Percentiles rank a stretch among this genome's conserved stretches.
Conservation (phyloP, 2,113 vertebrate species). For the Microtus montanus region DNA sequence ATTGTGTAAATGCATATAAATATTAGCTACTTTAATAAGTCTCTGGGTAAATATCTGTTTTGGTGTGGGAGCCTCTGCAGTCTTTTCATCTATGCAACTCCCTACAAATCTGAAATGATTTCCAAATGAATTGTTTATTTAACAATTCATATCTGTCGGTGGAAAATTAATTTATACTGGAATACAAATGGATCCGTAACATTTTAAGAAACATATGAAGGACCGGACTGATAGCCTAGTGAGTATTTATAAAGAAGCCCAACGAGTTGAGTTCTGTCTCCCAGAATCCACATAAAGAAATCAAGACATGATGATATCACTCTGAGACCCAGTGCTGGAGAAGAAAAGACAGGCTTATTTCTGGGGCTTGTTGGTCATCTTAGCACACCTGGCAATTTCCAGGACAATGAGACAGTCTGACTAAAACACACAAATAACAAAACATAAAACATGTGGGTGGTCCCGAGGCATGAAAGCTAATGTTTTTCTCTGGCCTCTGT, state of each 20-base stretch:
- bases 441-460: neutral
- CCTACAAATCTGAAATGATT: constrained; percentile 44
- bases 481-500: neutral
- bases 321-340: neutral
- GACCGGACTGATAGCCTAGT: neutral
- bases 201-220: constrained; percentile 31
- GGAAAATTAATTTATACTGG: neutral
- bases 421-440: neutral
- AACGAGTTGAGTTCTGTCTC: too few species aligned
- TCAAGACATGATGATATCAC: neutral
- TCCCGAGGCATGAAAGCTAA: neutral
- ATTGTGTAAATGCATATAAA: neutral
- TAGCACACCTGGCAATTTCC: neutral
- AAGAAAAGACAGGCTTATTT: neutral
- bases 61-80: neutral
- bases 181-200: constrained; percentile 18
- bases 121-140: constrained; percentile 24
- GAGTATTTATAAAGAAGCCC: neutral
- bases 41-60: neutral
- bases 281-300: neutral
- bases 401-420: neutral
- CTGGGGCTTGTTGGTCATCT: neutral
- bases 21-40: neutral
- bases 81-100: neutral
- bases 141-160: neutral